Evolutionary conservation across 1,140 invertebrate genomes (phyloP).

Genomic region (Pentalonia nigronervosa): DNA sequence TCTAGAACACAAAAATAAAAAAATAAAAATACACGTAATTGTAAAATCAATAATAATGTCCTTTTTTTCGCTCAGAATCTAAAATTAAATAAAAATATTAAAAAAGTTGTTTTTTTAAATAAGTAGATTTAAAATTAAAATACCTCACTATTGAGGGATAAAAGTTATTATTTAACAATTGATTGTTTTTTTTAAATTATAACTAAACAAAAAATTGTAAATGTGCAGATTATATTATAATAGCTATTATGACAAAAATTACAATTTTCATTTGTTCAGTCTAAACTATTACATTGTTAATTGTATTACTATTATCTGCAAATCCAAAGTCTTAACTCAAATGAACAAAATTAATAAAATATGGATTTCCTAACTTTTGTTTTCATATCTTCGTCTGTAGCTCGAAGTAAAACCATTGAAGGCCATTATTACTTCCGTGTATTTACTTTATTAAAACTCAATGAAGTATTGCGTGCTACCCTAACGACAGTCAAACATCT

Average conservation of each 20-base stretch:
- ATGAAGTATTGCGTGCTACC: not conserved
- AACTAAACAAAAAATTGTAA: not conserved
- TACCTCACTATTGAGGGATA: not conserved
- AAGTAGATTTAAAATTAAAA: not conserved
- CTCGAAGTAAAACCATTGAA: not conserved
- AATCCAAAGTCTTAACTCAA: not conserved
- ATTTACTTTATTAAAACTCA: conserved; percentile 45
- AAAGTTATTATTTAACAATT: not conserved
- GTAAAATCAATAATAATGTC: too few relatives aligned
- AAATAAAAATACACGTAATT: too few relatives aligned
- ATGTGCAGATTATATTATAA: not conserved
- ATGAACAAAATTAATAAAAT: conserved; percentile 5
- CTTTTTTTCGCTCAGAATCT: too few relatives aligned
- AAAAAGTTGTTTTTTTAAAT: too few relatives aligned
- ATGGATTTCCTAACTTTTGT: conserved; percentile 8
- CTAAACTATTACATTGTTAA: not conserved
- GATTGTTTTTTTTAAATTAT: not conserved
- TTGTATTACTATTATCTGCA: not conserved
- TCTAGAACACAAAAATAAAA: too few relatives aligned
- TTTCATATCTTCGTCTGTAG: not conserved
- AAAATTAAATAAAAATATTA: too few relatives aligned
- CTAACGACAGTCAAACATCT: not conserved
- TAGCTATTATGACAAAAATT: not conserved
- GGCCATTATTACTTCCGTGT: conserved; percentile 22
- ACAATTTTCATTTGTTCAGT: not conserved